Conservation (phyloP, 2,113 vertebrate genomes). For the Syrrhaptes paradoxus region DNA sequence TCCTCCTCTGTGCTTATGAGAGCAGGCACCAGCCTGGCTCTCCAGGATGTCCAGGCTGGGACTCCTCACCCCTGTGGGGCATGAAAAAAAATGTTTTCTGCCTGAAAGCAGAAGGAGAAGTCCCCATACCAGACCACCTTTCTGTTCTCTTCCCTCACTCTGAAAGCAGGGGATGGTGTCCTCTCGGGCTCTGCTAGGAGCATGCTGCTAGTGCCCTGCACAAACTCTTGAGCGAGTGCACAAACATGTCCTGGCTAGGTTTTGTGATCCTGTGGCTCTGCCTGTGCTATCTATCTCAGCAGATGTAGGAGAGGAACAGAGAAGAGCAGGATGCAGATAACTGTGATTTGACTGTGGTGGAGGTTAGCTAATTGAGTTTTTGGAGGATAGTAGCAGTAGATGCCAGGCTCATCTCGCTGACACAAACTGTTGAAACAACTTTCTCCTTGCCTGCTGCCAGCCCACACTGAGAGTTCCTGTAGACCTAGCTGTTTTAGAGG, state of each 20-base stretch:
- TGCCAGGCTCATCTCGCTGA: background rate
- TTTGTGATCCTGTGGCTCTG: background rate
- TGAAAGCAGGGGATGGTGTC: background rate
- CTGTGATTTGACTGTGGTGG: background rate
- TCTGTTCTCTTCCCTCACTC: background rate
- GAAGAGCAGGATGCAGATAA: background rate
- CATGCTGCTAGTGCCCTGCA: accelerated
- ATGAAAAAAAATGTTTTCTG: background rate
- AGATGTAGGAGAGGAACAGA: background rate
- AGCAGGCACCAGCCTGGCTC: background rate
- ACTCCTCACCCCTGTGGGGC: background rate
- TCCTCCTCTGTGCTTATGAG: background rate
- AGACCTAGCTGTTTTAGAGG: background rate
- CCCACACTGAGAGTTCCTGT: background rate
- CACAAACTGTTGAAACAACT: background rate
- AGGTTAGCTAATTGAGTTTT: background rate
- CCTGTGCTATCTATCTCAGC: background rate
- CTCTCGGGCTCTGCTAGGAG: background rate
- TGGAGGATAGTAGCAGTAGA: background rate
- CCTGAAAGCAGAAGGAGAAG: background rate
- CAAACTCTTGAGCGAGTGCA: background rate
- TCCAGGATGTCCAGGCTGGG: background rate
- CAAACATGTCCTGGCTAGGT: background rate
- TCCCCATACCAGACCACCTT: background rate
- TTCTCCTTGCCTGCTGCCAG: background rate